phyloP scores from a whole-genome alignment of 2,888 invertebrate genomes.

The Micoletzkya japonica region DNA sequence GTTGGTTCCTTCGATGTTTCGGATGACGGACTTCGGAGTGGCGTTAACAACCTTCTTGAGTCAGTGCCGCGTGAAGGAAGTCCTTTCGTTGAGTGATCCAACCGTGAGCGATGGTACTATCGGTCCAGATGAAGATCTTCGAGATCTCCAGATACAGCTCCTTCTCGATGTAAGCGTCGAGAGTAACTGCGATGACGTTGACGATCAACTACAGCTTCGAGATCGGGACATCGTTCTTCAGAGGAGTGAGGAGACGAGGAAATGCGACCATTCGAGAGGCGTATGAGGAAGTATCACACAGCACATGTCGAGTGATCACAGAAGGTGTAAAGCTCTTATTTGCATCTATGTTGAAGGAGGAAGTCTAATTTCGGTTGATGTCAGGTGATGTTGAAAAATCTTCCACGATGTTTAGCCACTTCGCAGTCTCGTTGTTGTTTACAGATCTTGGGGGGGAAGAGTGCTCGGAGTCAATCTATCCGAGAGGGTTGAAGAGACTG shows the following conservation, averaged over 20 bases:
- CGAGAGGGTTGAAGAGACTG: not conserved
- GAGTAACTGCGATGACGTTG: conserved; percentile 26
- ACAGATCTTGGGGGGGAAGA: not conserved
- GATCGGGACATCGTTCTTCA: conserved; percentile 13
- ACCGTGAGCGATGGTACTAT: conserved; percentile 18
- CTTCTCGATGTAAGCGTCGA: not conserved
- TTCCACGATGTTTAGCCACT: not conserved
- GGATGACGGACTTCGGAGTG: not conserved
- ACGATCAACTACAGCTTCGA: conserved; percentile 34
- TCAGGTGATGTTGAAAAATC: not conserved
- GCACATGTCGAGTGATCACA: not conserved
- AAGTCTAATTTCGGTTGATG: not conserved
- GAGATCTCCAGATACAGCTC: conserved; percentile 8
- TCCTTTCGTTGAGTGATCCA: conserved; percentile 20
- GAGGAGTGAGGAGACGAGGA: conserved; percentile 4
- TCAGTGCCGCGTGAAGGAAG: conserved; percentile 13
- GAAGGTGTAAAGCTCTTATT: conserved; percentile 15
- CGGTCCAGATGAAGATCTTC: conserved; percentile 31
- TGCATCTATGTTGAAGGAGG: not conserved
- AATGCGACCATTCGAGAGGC: not conserved
- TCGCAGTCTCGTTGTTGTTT: not conserved
- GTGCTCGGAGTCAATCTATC: not conserved
- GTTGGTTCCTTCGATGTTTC: not conserved
- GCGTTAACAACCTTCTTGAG: not conserved
- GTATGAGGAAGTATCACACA: not conserved